These are phyloP conservation scores for Lepidurus couesii DNA, from an alignment of 1,140 invertebrate genomes.

Conservation along the genomic window DNA sequence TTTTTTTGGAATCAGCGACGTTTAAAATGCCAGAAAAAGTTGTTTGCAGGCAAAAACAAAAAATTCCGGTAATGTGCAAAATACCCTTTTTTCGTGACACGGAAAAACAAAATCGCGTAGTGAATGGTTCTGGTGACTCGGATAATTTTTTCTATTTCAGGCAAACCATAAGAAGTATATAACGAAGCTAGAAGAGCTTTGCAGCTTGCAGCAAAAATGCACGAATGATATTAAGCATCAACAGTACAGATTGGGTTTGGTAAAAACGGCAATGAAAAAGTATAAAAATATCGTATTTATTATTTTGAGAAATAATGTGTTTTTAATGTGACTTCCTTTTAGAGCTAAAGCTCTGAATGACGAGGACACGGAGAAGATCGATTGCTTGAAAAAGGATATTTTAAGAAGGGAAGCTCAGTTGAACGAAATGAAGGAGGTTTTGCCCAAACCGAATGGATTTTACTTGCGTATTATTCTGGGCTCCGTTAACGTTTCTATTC, in stretches of 20 bases:
- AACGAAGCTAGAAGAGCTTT: conserved; percentile 73
- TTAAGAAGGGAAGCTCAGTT: conserved; percentile 69
- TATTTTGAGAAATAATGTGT: background rate
- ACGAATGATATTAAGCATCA: conserved; percentile 81
- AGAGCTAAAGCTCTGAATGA: conserved; percentile 39
- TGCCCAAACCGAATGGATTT: conserved; percentile 77
- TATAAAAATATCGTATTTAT: conserved; percentile 24
- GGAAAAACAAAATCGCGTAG: background rate
- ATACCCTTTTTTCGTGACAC: too few species aligned
- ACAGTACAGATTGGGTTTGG: conserved; percentile 75
- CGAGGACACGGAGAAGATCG: conserved; percentile 48
- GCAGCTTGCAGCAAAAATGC: conserved; percentile 78
- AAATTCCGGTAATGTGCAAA: too few species aligned
- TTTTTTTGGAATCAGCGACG: too few species aligned
- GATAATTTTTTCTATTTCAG: conserved; percentile 50
- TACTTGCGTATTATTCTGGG: conserved; percentile 92
- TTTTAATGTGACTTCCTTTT: conserved; percentile 34
- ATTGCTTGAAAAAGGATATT: conserved; percentile 56
- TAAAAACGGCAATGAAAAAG: conserved; percentile 71
- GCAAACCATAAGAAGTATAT: conserved; percentile 72
- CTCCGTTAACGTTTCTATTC: conserved; percentile 92
- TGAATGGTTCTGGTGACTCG: background rate
- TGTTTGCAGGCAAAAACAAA: too few species aligned
- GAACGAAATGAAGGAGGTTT: conserved; percentile 74
- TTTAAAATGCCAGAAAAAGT: too few species aligned